Conservation (phyloP, 30 jellyfish, hydroid and myxozoan species). For the Calvadosia cruxmelitensis region DNA sequence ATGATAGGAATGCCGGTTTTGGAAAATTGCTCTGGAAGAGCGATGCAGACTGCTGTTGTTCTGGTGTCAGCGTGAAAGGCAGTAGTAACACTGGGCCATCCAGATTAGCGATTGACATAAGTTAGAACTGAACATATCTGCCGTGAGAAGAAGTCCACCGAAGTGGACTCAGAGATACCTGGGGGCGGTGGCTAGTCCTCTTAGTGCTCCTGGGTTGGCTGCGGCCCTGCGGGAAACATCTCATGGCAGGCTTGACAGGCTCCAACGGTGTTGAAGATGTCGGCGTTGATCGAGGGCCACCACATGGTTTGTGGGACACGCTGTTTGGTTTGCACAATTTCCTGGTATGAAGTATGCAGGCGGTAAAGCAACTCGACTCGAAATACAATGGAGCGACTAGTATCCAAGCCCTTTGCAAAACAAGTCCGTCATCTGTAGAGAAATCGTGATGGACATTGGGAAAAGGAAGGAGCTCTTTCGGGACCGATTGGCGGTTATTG, state of each 20-base stretch:
- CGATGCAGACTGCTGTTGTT: not conserved
- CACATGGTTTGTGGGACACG: not conserved
- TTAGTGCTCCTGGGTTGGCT: not conserved
- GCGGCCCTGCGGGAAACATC: too few species aligned
- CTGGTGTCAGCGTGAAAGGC: not conserved
- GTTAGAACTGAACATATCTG: not conserved
- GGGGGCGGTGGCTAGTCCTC: not conserved
- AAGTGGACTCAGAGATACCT: not conserved
- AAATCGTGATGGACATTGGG: too few species aligned
- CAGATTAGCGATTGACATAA: not conserved
- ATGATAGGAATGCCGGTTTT: not conserved
- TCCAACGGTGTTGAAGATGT: not conserved
- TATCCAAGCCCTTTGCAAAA: too few species aligned
- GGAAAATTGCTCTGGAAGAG: not conserved
- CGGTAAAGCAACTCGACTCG: too few species aligned
- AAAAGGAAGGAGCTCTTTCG: too few species aligned
- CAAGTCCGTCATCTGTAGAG: too few species aligned
- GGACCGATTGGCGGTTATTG: too few species aligned
- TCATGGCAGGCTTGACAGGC: slow-evolving; percentile 1
- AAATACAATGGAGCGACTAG: too few species aligned
- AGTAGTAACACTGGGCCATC: not conserved
- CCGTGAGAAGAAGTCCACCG: not conserved
- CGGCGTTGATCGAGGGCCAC: not conserved
- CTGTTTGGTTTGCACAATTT: not conserved
- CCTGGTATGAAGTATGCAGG: not conserved